Conservation (phyloP, 2,797 vertebrate genomes). For the Leptodactylus fallax region DNA sequence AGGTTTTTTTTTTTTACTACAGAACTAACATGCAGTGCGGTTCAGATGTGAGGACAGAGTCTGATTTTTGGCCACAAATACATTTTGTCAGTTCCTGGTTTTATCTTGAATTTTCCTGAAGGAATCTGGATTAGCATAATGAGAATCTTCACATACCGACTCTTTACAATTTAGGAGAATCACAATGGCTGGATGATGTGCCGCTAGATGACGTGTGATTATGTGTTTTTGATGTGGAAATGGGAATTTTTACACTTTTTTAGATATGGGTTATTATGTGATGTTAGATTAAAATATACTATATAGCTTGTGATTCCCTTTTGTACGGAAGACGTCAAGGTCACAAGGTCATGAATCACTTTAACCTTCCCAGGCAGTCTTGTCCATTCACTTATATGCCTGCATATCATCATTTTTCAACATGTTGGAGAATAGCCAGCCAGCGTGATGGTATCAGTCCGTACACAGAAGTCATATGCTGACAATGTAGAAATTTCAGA, state of each 20-base stretch:
- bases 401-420: slow-evolving; percentile 32
- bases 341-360: slow-evolving; percentile 12
- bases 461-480: slow-evolving; percentile 24
- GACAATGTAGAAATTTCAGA: slow-evolving; percentile 18
- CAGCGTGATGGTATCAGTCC: slow-evolving; percentile 29
- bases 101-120: slow-evolving; percentile 72
- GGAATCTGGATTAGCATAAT: slow-evolving; percentile 75
- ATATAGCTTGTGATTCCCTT: slow-evolving; percentile 12
- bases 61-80: slow-evolving; percentile 67
- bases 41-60: slow-evolving; percentile 64
- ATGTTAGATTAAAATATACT: too few species aligned
- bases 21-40: slow-evolving; percentile 52
- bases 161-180: slow-evolving; percentile 64
- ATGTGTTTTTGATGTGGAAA: neutral
- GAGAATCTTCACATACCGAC: slow-evolving; percentile 67
- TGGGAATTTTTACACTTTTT: neutral
- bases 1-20: slow-evolving; percentile 50
- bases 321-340: slow-evolving; percentile 1
- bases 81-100: slow-evolving; percentile 70
- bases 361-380: slow-evolving; percentile 26
- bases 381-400: slow-evolving; percentile 22
- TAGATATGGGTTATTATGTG: neutral
- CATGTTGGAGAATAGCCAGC: slow-evolving; percentile 34
- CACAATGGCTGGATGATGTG: slow-evolving; percentile 1
- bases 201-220: neutral